A percentile compares a stretch with the other conserved stretches of the same genome.
Conservation (phyloP, 2,113 vertebrate species). For the Colius striatus region DNA sequence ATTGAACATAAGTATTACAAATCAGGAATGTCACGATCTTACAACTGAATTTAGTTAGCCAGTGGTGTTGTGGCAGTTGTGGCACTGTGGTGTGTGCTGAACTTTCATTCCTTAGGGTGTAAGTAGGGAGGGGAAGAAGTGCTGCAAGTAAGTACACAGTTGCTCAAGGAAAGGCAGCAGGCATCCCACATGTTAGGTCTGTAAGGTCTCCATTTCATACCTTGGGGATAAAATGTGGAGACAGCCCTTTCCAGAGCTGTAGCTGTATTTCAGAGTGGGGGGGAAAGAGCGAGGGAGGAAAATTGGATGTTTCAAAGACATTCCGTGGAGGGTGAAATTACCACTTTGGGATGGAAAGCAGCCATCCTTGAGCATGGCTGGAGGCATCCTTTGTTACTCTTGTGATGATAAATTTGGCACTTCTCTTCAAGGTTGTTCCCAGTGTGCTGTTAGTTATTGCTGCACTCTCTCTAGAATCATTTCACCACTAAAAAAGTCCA, state of each 20-base stretch:
- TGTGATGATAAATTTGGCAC: not conserved
- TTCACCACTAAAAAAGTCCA: not conserved
- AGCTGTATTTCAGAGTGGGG: not conserved
- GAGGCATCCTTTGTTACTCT: rapidly evolving
- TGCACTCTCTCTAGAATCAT: not conserved
- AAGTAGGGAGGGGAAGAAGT: not conserved
- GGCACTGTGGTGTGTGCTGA: not conserved
- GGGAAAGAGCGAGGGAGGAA: not conserved
- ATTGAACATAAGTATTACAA: not conserved
- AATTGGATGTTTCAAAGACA: not conserved
- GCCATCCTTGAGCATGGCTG: not conserved
- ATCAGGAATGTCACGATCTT: not conserved
- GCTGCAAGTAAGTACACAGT: not conserved
- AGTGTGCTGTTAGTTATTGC: rapidly evolving
- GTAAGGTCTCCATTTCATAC: not conserved
- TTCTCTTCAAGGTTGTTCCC: not conserved
- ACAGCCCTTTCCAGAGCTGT: not conserved
- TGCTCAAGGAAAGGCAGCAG: not conserved
- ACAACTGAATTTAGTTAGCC: not conserved
- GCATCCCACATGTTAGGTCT: rapidly evolving
- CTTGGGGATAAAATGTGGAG: not conserved
- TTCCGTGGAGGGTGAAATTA: not conserved
- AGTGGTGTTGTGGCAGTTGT: not conserved
- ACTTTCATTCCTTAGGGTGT: not conserved
- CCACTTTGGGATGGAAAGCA: not conserved